These are phyloP conservation scores for Amia ocellicauda DNA, from an alignment of 2,113 vertebrate genomes.

Conservation along the genomic window DNA sequence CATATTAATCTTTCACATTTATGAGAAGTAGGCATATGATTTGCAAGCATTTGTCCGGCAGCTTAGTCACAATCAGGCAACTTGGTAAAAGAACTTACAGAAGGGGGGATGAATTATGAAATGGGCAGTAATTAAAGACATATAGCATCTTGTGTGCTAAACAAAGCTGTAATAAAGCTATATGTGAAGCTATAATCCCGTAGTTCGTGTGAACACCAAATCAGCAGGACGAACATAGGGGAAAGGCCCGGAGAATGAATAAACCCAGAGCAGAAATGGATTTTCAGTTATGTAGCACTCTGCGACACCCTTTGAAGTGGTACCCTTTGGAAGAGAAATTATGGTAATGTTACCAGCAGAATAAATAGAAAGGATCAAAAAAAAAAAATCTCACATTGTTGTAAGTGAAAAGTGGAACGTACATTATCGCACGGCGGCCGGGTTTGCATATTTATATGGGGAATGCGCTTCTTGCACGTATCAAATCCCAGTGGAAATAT, in stretches of 20 bases:
- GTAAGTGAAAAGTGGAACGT: conserved; percentile 13
- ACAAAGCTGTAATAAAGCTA: conserved; percentile 33
- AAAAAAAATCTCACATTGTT: conserved; percentile 29
- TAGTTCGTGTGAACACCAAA: conserved; percentile 26
- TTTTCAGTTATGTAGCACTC: conserved; percentile 24
- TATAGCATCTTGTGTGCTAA: conserved; percentile 28
- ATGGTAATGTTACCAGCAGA: conserved; percentile 38
- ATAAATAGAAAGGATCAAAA: conserved; percentile 19
- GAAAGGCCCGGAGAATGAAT: conserved; percentile 29
- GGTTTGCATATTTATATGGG: neutral
- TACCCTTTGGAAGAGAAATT: conserved; percentile 26
- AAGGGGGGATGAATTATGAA: conserved; percentile 24
- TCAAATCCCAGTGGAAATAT: too few relatives aligned
- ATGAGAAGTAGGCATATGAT: too few relatives aligned
- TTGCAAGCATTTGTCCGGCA: too few relatives aligned
- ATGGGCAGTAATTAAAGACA: conserved; percentile 44
- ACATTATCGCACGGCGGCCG: conserved; percentile 23
- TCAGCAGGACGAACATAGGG: conserved; percentile 20
- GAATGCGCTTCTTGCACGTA: too few relatives aligned
- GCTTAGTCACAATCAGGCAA: neutral
- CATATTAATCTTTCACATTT: too few relatives aligned
- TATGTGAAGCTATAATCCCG: conserved; percentile 34
- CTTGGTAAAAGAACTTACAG: neutral
- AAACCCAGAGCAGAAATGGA: conserved; percentile 27
- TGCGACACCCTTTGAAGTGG: conserved; percentile 38